Conservation (phyloP, 1,140 invertebrate genomes). For the Eurosta solidaginis region DNA sequence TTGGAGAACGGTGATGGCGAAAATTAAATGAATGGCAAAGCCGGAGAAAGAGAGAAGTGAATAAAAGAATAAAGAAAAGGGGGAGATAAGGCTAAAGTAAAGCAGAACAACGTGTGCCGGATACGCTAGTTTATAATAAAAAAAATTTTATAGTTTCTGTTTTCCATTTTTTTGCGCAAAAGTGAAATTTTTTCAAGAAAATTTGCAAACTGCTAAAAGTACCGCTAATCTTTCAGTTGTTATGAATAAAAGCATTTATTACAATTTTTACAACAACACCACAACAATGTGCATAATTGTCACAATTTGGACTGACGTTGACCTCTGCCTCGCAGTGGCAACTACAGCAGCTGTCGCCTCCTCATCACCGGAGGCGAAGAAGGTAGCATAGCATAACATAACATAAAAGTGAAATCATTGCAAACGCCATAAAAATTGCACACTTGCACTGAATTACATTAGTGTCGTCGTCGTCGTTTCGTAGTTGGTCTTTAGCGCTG, state of each 20-base stretch:
- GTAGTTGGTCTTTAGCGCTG: background rate
- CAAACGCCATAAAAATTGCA: conserved; percentile 25
- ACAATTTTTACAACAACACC: background rate
- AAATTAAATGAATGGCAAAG: no score
- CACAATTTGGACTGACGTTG: conserved; percentile 6
- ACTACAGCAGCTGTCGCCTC: background rate
- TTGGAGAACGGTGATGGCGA: no score
- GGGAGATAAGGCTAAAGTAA: no score
- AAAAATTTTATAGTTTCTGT: background rate
- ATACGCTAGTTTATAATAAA: no score
- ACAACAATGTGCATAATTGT: conserved; percentile 14
- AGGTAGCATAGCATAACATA: no score
- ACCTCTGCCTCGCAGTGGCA: background rate
- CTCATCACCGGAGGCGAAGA: background rate
- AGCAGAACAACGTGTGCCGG: no score
- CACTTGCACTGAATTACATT: conserved; percentile 28
- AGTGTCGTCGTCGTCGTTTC: background rate
- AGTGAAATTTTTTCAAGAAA: no score
- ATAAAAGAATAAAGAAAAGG: no score
- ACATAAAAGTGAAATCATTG: conserved; percentile 19
- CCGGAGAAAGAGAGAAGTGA: no score
- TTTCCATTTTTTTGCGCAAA: background rate
- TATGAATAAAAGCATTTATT: background rate
- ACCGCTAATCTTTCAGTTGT: background rate
- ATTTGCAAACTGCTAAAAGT: background rate